A percentile compares a stretch with the other conserved stretches of the same genome.
Evolutionary conservation across 2,797 vertebrate genomes (phyloP).

Genomic region (Semaprochilodus insignis): DNA sequence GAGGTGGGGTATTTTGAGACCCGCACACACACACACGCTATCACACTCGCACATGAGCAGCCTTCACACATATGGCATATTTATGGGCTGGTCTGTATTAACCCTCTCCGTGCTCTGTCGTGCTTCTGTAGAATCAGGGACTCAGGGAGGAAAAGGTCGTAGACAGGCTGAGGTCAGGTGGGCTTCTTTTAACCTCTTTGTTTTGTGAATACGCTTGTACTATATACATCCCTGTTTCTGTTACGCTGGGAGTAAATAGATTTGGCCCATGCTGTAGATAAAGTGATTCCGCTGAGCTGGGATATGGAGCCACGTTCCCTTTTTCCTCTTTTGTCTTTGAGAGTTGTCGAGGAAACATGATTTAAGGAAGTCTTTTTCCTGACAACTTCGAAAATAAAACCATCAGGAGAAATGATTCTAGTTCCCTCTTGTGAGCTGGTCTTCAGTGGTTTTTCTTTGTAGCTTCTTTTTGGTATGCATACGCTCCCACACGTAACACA

Average conservation of each 20-base stretch:
- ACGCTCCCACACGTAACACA: not conserved
- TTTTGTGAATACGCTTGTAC: too few species aligned
- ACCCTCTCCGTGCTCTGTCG: not conserved
- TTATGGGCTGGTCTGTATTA: not conserved
- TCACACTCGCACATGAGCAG: constrained; percentile 5
- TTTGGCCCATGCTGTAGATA: not conserved
- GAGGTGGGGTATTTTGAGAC: not conserved
- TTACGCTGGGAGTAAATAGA: not conserved
- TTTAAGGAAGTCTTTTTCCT: constrained; percentile 41
- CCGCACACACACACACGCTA: not conserved
- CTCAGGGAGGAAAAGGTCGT: not conserved
- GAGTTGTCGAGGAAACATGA: constrained; percentile 37
- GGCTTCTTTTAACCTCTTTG: too few species aligned
- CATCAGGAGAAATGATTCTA: constrained; percentile 19
- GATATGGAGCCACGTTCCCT: not conserved
- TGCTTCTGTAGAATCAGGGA: not conserved
- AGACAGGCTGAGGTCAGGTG: not conserved
- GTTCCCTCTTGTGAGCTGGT: constrained; percentile 33
- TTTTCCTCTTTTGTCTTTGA: constrained; percentile 9
- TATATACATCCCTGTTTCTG: not conserved
- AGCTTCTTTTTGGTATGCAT: not conserved
- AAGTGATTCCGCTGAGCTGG: not conserved
- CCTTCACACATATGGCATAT: constrained; percentile 2
- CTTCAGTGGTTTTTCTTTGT: constrained; percentile 16
- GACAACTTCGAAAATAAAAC: constrained; percentile 48